phyloP scores from a whole-genome alignment of 2,888 invertebrate genomes.

The Ectropis crepuscularia region DNA sequence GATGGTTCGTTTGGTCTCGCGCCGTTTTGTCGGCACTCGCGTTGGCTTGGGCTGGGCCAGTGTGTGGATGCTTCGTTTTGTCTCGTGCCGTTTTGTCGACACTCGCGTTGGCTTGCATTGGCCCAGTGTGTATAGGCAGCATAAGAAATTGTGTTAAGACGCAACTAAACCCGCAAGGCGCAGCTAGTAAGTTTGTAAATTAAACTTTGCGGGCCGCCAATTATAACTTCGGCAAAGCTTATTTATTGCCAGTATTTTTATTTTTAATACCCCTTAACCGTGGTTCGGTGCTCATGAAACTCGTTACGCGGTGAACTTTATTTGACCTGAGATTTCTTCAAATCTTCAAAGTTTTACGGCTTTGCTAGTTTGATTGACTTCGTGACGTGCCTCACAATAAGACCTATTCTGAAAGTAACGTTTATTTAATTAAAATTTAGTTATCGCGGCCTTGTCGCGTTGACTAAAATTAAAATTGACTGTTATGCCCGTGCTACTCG shows the following conservation, averaged over 20 bases:
- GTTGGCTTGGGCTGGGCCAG: too few species aligned
- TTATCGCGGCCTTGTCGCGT: too few species aligned
- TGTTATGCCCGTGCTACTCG: too few species aligned
- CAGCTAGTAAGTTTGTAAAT: conserved; percentile 18
- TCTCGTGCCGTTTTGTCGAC: too few species aligned
- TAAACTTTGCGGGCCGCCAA: conserved; percentile 31
- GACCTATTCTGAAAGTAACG: conserved; percentile 1
- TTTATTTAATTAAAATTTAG: too few species aligned
- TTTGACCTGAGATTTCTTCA: conserved; percentile 16
- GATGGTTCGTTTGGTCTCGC: too few species aligned
- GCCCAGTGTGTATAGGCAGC: too few species aligned
- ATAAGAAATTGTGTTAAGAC: not conserved
- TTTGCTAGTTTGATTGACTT: conserved; percentile 20
- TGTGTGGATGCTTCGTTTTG: too few species aligned
- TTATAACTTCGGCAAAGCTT: conserved; percentile 35
- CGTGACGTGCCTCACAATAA: conserved; percentile 9
- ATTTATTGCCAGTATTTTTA: conserved; percentile 24
- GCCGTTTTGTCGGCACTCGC: too few species aligned
- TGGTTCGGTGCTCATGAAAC: conserved; percentile 11
- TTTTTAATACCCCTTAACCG: conserved; percentile 17
- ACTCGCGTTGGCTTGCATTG: too few species aligned
- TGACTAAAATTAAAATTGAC: too few species aligned
- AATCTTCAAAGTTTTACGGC: conserved; percentile 13
- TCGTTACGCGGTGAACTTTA: conserved; percentile 24
- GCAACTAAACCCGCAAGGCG: not conserved